A percentile compares a stretch with the other conserved stretches of the same genome.
Evolutionary conservation across 2,113 vertebrate genomes (phyloP).

Genomic region (Panthera tigris): DNA sequence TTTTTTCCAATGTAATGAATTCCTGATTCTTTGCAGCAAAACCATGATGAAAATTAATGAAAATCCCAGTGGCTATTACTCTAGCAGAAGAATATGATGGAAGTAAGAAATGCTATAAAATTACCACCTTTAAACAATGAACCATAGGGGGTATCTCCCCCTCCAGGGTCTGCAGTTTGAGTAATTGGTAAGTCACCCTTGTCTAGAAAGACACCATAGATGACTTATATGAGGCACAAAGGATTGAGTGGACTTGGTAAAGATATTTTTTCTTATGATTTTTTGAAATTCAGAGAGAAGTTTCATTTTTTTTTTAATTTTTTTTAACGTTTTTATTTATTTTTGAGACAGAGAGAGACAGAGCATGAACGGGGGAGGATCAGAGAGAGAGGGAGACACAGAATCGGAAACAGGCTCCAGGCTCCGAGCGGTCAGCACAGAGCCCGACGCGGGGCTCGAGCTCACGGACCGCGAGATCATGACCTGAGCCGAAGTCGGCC

Average conservation of each 20-base stretch:
- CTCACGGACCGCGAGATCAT: too few species aligned
- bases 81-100: not conserved
- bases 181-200: not conserved
- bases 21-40: not conserved
- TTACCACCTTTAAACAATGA: slow-evolving; percentile 58
- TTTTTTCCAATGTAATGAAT: not conserved
- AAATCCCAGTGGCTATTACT: not conserved
- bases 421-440: too few species aligned
- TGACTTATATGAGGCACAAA: slow-evolving; percentile 43
- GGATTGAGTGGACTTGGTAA: not conserved
- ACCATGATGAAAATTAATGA: not conserved
- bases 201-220: slow-evolving; percentile 10
- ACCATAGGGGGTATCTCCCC: not conserved
- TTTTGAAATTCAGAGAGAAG: slow-evolving; percentile 51
- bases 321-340: too few species aligned
- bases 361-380: too few species aligned
- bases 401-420: too few species aligned
- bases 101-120: not conserved
- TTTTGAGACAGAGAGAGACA: too few species aligned
- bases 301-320: not conserved
- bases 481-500: too few species aligned
- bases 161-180: slow-evolving; percentile 9
- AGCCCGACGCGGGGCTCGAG: too few species aligned
- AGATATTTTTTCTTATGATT: slow-evolving; percentile 56
- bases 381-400: too few species aligned